Evolutionary conservation across 2,797 vertebrate species (phyloP).

Genomic region (Amblyraja radiata): DNA sequence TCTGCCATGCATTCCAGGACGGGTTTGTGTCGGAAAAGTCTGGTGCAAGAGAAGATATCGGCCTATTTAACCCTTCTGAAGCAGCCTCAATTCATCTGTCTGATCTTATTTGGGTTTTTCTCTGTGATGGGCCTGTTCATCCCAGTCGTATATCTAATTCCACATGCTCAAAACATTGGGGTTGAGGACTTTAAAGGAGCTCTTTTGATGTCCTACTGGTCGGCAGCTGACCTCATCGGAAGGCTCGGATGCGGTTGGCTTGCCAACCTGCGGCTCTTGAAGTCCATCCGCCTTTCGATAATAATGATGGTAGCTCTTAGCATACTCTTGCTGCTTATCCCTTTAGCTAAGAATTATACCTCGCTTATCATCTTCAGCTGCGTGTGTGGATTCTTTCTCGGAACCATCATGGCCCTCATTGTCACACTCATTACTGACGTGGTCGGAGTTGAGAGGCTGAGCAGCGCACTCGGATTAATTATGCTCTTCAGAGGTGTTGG

Average conservation of each 20-base stretch:
- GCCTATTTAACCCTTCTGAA: conserved; percentile 45
- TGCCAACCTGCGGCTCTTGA: conserved; percentile 51
- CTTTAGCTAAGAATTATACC: conserved; percentile 51
- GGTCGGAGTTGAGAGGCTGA: conserved; percentile 52
- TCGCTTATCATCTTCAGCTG: conserved; percentile 46
- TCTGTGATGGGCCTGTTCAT: conserved; percentile 54
- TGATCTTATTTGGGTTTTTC: conserved; percentile 55
- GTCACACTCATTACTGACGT: conserved; percentile 58
- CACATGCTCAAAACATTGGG: conserved; percentile 50
- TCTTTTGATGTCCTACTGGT: conserved; percentile 52
- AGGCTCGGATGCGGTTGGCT: conserved; percentile 57
- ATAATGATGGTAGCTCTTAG: conserved; percentile 49
- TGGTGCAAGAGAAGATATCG: conserved; percentile 39
- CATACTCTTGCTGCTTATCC: conserved; percentile 53
- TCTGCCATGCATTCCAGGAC: not conserved
- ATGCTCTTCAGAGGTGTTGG: conserved; percentile 60
- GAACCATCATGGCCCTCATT: conserved; percentile 55
- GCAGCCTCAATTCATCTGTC: conserved; percentile 52
- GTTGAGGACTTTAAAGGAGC: conserved; percentile 53
- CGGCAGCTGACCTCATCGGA: conserved; percentile 53
- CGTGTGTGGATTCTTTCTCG: conserved; percentile 58
- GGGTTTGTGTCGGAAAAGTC: not conserved
- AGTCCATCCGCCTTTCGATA: conserved; percentile 58
- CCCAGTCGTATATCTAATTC: conserved; percentile 55
- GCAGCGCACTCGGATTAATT: conserved; percentile 55